Base-by-base conservation (phyloP, 2,797 vertebrate species). In the Cryptoblepharus egeriae region DNA sequence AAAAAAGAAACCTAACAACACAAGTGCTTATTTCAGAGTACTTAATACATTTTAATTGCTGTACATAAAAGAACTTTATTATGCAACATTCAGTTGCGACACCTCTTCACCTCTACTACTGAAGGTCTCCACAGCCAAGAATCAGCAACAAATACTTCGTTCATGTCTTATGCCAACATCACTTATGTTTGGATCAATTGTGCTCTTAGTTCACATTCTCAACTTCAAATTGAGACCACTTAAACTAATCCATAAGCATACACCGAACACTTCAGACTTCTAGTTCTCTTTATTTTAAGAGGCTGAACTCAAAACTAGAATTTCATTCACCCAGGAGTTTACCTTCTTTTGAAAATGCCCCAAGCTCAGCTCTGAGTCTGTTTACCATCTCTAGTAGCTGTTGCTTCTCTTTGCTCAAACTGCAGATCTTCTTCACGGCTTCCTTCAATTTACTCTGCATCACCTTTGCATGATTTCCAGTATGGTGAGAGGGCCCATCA, bases 311-410 rank as follows among this genome's bases (percentile, higher is more conserved):
- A 15, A 79, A 76, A 9, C 4, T n/a, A 81, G 52, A 5, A 75
- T 37, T 39, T 24, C 85, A n/a, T 71, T 35, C 35, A 20, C 63
- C 76, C 26, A 89, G 84, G 75, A 75, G 65, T 74, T 90, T 89
- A 94, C 94, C 92, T 92, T 92, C 78, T 35, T 86, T 87, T 72
- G 91, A 79, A 39, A 76, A 4, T 22, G 52, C 70, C 74, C 82
- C 85, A 6, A 94, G 91, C 89, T 96, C 95, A 0, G 96, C 96
- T 3, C 96, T 95, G 49, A 98, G 96, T 79, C 95, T 88, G 93
- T 98, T 99, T 86, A 96, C 95, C 91, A 97, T 94, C 87, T 98
- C 97, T 65, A 97, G 96, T 84, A 99, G 95, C 87, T 97, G 97
- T 65, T 90, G 96, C 80, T 96, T 98, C 86, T 99, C 97, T 78